Base-by-base conservation (phyloP, 2,888 invertebrate genomes). In the Cylindroiulus punctatus region DNA sequence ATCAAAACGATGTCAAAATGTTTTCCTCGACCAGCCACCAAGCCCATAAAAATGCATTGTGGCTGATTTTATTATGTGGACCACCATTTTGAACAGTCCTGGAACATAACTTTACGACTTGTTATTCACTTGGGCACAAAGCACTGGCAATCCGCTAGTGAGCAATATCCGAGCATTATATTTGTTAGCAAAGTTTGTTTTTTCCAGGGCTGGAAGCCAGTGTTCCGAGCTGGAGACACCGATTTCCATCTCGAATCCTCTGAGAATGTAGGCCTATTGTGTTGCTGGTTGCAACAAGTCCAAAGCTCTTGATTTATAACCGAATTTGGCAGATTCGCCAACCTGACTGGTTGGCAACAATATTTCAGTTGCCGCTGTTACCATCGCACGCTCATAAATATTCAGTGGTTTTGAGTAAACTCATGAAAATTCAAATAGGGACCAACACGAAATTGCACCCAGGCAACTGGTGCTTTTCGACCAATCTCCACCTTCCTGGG, bases 401-500 rank as follows among this genome's bases (percentile, higher is more conserved):
- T 65, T 65, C 26, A 22, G 22, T 22, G 12, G 57, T 85, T 81
- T 26, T 84, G 26, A 47, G 19, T 47, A 65, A 47, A 7, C 42
- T 84, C 30, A 36, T 85, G 17, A 19, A 85, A 52, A 57, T 84
- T 86, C 44, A 83, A 81, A 10, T 12, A 44, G 44, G 14, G 14
- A 44, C 44, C 44, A 14, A 44, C 14, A 10, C 14, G 44, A 14
- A 5, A 12, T 12, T 8, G 44, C 12, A 1, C 44, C 14, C 44
- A 44, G 8, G 8, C 44, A 44, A 44, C 44, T 44, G 44, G 44
- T 44, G 44, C 44, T 44, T 44, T 14, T 44, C 12, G 44, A 14
- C 14, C 44, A 44, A 44, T 44, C 44, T 44, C 44, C 44, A 44
- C 10, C 44, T 44, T 44, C 10, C 44, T 40, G 44, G 12, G 44